phyloP scores from a whole-genome alignment of 2,797 vertebrate genomes.

The Paguma larvata region DNA sequence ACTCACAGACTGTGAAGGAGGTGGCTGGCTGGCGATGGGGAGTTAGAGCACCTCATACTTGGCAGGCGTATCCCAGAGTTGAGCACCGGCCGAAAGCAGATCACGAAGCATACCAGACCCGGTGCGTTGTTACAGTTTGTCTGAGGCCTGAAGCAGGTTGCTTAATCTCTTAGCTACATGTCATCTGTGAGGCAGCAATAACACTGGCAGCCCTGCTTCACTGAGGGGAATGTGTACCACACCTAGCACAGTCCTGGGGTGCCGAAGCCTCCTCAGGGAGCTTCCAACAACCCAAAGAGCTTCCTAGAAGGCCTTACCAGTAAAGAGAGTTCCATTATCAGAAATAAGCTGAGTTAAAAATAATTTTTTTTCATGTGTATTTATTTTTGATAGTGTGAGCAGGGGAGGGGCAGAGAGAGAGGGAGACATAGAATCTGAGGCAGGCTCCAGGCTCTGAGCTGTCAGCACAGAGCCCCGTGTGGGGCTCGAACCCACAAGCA shows the following conservation, averaged over 20 bases:
- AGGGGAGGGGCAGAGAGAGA: background rate
- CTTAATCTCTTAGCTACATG: background rate
- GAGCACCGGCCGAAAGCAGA: background rate
- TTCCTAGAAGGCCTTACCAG: background rate
- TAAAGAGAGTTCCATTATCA: background rate
- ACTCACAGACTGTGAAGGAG: too few relatives aligned
- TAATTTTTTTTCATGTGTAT: background rate
- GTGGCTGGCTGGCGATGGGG: background rate
- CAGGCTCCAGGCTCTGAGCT: too few relatives aligned
- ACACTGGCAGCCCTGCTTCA: background rate
- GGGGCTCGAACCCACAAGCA: background rate
- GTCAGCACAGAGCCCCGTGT: background rate
- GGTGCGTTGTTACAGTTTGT: fast-evolving
- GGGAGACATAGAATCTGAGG: too few relatives aligned
- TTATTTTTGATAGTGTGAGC: background rate
- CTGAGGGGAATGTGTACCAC: fast-evolving
- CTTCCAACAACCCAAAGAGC: background rate
- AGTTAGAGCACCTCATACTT: background rate
- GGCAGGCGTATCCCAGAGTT: background rate
- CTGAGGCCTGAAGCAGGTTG: background rate
- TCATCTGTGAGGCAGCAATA: background rate
- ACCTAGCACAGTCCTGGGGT: background rate
- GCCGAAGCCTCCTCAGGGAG: fast-evolving
- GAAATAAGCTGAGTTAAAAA: background rate
- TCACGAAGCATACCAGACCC: fast-evolving